These are phyloP conservation scores for Mixornis gularis DNA, from an alignment of 2,113 vertebrate species.

Conservation along the genomic window DNA sequence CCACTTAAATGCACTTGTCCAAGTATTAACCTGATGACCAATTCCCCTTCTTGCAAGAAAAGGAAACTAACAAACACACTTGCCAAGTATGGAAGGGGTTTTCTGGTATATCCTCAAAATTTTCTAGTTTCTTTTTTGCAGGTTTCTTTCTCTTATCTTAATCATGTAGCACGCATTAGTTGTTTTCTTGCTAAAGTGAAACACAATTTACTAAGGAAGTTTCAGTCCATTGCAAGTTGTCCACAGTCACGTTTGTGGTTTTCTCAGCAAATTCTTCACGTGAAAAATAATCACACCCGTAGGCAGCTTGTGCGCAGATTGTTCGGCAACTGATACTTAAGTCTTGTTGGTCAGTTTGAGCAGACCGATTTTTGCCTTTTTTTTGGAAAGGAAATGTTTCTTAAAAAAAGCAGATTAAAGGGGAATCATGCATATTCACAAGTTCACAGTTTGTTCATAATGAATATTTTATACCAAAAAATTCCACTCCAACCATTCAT, in stretches of 20 bases:
- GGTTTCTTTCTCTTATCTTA: neutral
- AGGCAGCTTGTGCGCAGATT: neutral
- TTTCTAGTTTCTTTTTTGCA: neutral
- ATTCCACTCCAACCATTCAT: constrained; percentile 26
- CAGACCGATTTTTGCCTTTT: neutral
- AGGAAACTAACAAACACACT: neutral
- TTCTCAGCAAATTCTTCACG: neutral
- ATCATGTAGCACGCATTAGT: neutral
- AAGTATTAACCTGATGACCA: neutral
- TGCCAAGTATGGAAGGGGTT: neutral
- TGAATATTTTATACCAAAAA: constrained; percentile 50
- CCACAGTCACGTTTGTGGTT: neutral
- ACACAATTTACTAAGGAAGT: neutral
- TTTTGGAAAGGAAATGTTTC: neutral
- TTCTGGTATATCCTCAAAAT: neutral
- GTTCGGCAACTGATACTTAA: neutral
- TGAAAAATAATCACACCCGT: neutral
- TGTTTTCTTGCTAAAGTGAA: neutral
- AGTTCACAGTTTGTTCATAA: constrained; percentile 62
- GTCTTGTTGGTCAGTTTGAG: constrained; percentile 34
- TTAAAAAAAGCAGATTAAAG: constrained; percentile 41
- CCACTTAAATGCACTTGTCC: neutral
- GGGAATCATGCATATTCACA: constrained; percentile 59
- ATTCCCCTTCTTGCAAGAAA: neutral
- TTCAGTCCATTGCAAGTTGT: neutral